Evolutionary conservation across 2,797 vertebrate species (phyloP), one percentile per base, ranked within the genome.

Genomic region (Hipposideros larvatus): DNA sequence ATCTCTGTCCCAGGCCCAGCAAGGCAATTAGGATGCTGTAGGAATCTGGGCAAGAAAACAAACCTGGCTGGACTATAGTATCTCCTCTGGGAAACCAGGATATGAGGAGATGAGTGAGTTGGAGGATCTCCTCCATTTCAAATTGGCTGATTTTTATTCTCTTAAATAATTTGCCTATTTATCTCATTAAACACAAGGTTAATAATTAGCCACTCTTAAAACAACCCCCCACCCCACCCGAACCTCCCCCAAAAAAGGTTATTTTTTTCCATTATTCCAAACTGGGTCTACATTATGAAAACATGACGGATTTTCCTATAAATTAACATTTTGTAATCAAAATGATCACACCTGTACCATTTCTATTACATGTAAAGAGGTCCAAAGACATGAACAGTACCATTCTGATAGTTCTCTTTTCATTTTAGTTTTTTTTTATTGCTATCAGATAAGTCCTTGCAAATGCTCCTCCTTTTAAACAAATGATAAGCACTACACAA

Each of bases 391-490:
- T 51, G 61, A 9, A 88, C 18, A 61, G 13, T 75, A 83, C 65
- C 11, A 71, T 41, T 75, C 24, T 71, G 68, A 46, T 87, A 31
- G 82, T 79, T 93, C 57, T 43, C 70, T 78, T 84, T 71, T 34
- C 22, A 22, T 63, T 53, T 82, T 18, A 86, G 37, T 51, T 37
- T 65, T 85, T 94, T 93, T 48, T 70, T 10, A 95, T 71, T 85
- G 37, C n/a, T 82, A 71, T 74, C 53, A 82, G 31, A 73, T 11
- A 68, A 95, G 28, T 37, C 11, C 37, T 71, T 74, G 11, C 70
- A 94, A 94, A 82, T 19, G 7, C 11, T 83, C 13, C n/a, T 91
- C 10, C 63, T 89, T 88, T 84, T 63, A 92, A 97, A 91, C 21
- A 90, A 95, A 90, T 43, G 48, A n/a, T 22, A 88, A 94, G 28